Percentiles rank a stretch among this genome's conserved stretches.
These are phyloP conservation scores for Gortyna flavago DNA, from an alignment of 2,888 invertebrate species.

Conservation along the genomic window DNA sequence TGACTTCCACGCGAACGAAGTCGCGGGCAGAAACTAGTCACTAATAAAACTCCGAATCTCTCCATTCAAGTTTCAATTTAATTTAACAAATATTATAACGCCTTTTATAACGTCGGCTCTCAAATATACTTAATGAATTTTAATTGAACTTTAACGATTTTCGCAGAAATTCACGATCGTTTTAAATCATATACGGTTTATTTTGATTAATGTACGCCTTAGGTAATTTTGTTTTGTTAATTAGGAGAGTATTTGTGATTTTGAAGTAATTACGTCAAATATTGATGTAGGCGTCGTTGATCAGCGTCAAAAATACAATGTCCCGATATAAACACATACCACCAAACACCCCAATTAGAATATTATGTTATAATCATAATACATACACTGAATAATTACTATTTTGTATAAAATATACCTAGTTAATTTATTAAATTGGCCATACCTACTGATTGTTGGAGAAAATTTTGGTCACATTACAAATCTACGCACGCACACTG, in stretches of 20 bases:
- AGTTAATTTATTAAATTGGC: too few species aligned
- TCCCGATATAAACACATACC: not conserved
- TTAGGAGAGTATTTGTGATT: not conserved
- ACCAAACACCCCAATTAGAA: not conserved
- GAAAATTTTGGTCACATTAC: too few species aligned
- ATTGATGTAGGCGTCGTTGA: not conserved
- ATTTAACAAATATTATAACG: conserved; percentile 53
- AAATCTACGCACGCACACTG: too few species aligned
- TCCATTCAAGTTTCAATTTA: conserved; percentile 45
- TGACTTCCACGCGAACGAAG: not conserved
- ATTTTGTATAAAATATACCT: not conserved
- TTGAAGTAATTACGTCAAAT: not conserved
- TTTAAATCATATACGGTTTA: not conserved
- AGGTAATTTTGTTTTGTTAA: conserved; percentile 25
- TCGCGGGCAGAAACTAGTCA: not conserved
- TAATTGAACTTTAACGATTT: conserved; percentile 56
- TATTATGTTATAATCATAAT: not conserved
- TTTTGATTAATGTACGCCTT: conserved; percentile 9
- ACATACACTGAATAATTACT: not conserved
- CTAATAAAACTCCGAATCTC: conserved; percentile 18
- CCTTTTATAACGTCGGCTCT: conserved; percentile 45
- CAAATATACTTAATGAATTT: conserved; percentile 51
- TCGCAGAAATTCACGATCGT: conserved; percentile 36
- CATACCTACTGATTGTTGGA: too few species aligned
- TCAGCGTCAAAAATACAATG: not conserved